phyloP scores from a whole-genome alignment of 2,797 vertebrate species.

The Leuciscus waleckii region DNA sequence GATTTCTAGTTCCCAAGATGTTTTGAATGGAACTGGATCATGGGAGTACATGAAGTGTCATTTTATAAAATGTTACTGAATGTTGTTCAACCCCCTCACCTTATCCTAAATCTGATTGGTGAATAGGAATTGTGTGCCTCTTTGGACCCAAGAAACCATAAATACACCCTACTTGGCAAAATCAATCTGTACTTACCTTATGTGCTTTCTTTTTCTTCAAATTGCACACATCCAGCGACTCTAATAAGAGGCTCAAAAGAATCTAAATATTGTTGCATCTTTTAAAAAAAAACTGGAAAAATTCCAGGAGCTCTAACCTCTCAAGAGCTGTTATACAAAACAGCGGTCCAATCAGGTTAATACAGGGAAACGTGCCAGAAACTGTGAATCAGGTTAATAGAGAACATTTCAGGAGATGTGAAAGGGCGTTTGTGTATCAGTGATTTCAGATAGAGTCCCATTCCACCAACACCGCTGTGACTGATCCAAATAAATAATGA shows the following conservation, averaged over 20 bases:
- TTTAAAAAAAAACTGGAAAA: neutral
- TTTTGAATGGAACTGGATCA: neutral
- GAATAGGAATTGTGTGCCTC: neutral
- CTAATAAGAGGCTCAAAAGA: neutral
- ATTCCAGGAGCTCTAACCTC: neutral
- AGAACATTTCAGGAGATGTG: conserved; percentile 11
- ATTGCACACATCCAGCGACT: neutral
- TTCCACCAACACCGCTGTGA: conserved; percentile 39
- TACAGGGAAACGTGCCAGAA: conserved; percentile 2
- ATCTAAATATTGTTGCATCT: neutral
- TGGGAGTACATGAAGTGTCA: neutral
- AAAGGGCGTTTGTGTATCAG: conserved; percentile 7
- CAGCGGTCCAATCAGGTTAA: conserved; percentile 5
- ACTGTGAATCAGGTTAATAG: conserved; percentile 17
- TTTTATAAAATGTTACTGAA: neutral
- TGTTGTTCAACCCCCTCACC: neutral
- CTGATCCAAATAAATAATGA: conserved; percentile 75
- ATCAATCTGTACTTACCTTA: neutral
- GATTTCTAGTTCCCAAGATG: neutral
- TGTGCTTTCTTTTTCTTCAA: neutral
- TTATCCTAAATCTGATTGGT: neutral
- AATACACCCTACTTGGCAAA: neutral
- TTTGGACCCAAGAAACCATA: neutral
- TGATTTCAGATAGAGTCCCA: conserved; percentile 58
- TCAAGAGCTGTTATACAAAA: conserved; percentile 28